Evolutionary conservation across 2,113 vertebrate genomes (phyloP).

Genomic region (Gnathonemus echidnorhynchus): DNA sequence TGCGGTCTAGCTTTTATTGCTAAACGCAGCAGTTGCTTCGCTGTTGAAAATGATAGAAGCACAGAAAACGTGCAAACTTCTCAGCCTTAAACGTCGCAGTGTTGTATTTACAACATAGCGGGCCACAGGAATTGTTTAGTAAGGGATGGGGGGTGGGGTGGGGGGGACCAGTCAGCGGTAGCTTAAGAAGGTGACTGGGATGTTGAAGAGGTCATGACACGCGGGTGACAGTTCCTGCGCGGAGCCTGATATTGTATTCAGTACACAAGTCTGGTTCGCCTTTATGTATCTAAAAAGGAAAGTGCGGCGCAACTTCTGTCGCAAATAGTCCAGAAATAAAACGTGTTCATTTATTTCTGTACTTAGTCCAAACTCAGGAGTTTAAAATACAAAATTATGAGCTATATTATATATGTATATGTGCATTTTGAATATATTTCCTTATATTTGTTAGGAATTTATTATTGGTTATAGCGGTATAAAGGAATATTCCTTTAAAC

Average conservation of each 20-base stretch:
- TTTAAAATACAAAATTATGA: background rate
- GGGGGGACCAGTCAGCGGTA: slow-evolving; percentile 7
- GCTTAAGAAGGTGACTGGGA: slow-evolving; percentile 58
- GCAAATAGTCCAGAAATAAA: background rate
- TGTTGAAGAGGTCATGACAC: slow-evolving; percentile 66
- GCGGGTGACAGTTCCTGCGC: slow-evolving; percentile 56
- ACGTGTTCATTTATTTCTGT: background rate
- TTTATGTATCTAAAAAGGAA: slow-evolving; percentile 22
- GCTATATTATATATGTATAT: background rate
- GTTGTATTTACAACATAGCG: background rate
- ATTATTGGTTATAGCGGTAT: background rate
- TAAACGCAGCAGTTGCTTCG: background rate
- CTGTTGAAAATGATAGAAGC: background rate
- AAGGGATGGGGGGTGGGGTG: background rate
- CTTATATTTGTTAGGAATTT: background rate
- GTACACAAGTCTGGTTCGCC: slow-evolving; percentile 53
- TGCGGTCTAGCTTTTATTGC: background rate
- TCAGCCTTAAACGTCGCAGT: background rate
- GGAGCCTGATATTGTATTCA: slow-evolving; percentile 63
- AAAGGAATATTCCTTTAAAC: background rate
- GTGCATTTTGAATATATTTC: background rate
- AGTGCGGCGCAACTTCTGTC: background rate
- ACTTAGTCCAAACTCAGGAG: background rate
- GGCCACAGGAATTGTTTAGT: slow-evolving; percentile 3
- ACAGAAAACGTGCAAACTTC: background rate